Evolutionary conservation across 2,113 vertebrate genomes (phyloP).

Genomic region (Scytalopus superciliaris): DNA sequence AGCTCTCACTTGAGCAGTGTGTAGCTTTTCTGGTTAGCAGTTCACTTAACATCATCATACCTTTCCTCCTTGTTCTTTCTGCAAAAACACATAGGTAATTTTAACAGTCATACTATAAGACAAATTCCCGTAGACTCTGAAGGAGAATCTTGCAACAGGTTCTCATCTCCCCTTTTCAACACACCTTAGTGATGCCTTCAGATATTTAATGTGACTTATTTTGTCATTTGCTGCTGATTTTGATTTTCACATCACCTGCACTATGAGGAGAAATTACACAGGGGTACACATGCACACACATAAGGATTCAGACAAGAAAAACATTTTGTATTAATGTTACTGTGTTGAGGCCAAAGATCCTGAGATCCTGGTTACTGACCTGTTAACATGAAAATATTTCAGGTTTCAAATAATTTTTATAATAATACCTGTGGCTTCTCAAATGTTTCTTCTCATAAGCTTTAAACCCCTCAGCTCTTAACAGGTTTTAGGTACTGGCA

Average conservation of each 20-base stretch:
- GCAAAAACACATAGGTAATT: background rate
- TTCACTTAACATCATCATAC: background rate
- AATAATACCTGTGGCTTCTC: background rate
- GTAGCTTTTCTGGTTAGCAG: background rate
- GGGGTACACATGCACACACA: background rate
- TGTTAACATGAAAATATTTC: background rate
- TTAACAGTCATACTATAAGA: background rate
- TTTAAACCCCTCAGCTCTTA: background rate
- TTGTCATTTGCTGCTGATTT: background rate
- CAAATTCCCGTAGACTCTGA: background rate
- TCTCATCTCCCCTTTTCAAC: background rate
- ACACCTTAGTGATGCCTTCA: background rate
- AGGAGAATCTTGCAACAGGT: background rate
- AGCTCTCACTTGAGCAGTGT: background rate
- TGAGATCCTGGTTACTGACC: background rate
- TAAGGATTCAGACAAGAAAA: background rate
- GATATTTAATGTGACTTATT: background rate
- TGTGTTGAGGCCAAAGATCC: background rate
- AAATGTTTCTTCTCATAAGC: background rate
- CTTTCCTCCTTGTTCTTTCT: background rate
- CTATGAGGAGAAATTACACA: background rate
- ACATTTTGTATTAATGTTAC: background rate
- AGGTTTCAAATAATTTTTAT: background rate
- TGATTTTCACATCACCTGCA: background rate
- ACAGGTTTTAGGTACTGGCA: slow-evolving; percentile 21